These are phyloP conservation scores for Drosophila subpulchrella DNA, from an alignment of 1,140 invertebrate species.

Conservation along the genomic window DNA sequence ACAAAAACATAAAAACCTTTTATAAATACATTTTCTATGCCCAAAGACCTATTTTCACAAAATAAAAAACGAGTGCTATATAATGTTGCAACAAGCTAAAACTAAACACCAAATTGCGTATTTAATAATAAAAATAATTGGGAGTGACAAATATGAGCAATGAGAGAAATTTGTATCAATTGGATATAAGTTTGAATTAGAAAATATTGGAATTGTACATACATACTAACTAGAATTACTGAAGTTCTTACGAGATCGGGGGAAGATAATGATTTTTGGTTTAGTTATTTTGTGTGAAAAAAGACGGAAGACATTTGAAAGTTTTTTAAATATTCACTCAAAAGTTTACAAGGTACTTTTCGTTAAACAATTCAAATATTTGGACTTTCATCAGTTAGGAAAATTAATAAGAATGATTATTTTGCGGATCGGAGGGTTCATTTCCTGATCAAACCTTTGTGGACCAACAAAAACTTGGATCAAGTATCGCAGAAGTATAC, in stretches of 20 bases:
- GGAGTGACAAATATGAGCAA: slow-evolving; percentile 3
- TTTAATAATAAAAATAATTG: slow-evolving; percentile 36
- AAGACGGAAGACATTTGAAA: not conserved
- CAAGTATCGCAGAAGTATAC: slow-evolving; percentile 34
- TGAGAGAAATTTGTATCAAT: not conserved
- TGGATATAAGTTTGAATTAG: not conserved
- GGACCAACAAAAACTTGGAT: slow-evolving; percentile 21
- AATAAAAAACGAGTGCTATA: slow-evolving; percentile 49
- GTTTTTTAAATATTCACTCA: not conserved
- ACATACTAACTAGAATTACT: not conserved
- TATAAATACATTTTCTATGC: slow-evolving; percentile 36
- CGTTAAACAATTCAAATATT: too few relatives aligned
- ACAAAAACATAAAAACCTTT: slow-evolving; percentile 24
- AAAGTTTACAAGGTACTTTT: not conserved
- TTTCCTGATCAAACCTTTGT: not conserved
- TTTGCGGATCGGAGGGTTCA: not conserved
- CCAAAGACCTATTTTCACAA: slow-evolving; percentile 40
- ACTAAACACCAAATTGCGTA: slow-evolving; percentile 37
- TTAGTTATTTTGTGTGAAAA: not conserved
- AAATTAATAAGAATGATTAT: too few relatives aligned
- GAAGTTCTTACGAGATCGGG: not conserved
- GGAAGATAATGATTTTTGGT: not conserved
- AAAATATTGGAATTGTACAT: slow-evolving; percentile 15
- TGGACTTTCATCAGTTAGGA: not conserved
- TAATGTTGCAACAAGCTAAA: slow-evolving; percentile 19